Conservation (phyloP, 2,797 vertebrate species). For the Pterois miles region DNA sequence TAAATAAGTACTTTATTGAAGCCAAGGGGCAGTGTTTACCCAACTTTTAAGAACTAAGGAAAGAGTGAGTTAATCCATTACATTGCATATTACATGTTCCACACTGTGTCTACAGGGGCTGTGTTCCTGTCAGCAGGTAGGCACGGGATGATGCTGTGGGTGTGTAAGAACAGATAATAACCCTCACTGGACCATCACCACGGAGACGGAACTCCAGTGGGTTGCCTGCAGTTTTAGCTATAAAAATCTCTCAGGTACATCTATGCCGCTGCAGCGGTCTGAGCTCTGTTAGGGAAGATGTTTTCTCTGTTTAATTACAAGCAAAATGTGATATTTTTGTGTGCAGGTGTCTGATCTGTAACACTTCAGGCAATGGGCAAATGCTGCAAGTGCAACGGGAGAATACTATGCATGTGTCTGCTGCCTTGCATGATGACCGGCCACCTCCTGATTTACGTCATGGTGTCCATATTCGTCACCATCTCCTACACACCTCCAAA, state of each 20-base stretch:
- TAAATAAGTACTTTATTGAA: not conserved
- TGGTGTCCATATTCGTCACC: slow-evolving; percentile 84
- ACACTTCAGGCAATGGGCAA: slow-evolving; percentile 72
- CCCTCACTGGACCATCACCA: slow-evolving; percentile 73
- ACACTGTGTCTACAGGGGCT: slow-evolving; percentile 43
- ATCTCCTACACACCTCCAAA: slow-evolving; percentile 81
- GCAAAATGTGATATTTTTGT: slow-evolving; percentile 7
- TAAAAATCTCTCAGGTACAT: slow-evolving; percentile 25
- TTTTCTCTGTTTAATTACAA: not conserved
- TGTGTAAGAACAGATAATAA: slow-evolving; percentile 75
- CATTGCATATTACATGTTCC: slow-evolving; percentile 32
- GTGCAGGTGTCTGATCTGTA: slow-evolving; percentile 34
- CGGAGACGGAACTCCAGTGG: slow-evolving; percentile 71
- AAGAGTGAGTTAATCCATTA: not conserved
- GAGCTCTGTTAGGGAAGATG: not conserved
- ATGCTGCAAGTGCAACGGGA: slow-evolving; percentile 80
- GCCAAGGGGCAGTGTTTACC: not conserved
- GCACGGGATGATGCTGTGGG: slow-evolving; percentile 55
- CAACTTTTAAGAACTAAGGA: not conserved
- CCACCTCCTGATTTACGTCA: slow-evolving; percentile 83
- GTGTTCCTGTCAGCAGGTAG: slow-evolving; percentile 30
- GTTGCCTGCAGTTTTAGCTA: slow-evolving; percentile 31
- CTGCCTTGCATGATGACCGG: slow-evolving; percentile 86
- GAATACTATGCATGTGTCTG: slow-evolving; percentile 82
- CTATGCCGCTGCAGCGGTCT: not conserved